Percentiles rank a stretch among this genome's conserved stretches.
Evolutionary conservation across 2,888 invertebrate genomes (phyloP).

Genomic region (Spisula solida): DNA sequence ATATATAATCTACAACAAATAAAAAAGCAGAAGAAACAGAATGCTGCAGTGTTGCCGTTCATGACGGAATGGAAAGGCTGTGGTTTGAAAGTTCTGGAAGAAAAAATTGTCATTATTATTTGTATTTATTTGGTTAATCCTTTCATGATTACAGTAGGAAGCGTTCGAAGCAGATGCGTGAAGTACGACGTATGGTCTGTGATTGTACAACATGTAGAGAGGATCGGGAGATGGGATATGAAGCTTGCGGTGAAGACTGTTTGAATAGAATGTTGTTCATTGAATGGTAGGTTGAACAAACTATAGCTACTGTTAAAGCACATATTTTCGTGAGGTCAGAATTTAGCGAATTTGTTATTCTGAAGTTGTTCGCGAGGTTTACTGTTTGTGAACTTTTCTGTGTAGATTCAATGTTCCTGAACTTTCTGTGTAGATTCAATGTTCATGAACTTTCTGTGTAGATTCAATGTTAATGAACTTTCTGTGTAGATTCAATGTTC

Average conservation of each 20-base stretch:
- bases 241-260: slow-evolving; percentile 98
- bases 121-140: not conserved
- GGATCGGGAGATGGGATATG: slow-evolving; percentile 94
- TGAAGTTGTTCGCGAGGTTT: too few relatives aligned
- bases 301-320: too few relatives aligned
- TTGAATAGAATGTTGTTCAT: slow-evolving; percentile 99
- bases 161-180: slow-evolving; percentile 91
- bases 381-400: too few relatives aligned
- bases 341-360: too few relatives aligned
- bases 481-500: too few relatives aligned
- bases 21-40: slow-evolving; percentile 95
- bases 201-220: slow-evolving; percentile 97
- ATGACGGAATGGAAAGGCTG: slow-evolving; percentile 97
- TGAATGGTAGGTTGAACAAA: slow-evolving; percentile 92
- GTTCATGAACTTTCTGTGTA: too few relatives aligned
- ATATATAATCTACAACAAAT: too few relatives aligned
- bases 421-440: too few relatives aligned
- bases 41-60: slow-evolving; percentile 93
- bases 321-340: too few relatives aligned
- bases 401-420: too few relatives aligned
- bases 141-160: slow-evolving; percentile 87
- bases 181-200: slow-evolving; percentile 97
- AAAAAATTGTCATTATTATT: too few relatives aligned
- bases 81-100: slow-evolving; percentile 94
- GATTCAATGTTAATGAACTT: too few relatives aligned